Base-by-base conservation (phyloP, 53 echinoderm and acorn worm species). In the Stichopus horrens region DNA sequence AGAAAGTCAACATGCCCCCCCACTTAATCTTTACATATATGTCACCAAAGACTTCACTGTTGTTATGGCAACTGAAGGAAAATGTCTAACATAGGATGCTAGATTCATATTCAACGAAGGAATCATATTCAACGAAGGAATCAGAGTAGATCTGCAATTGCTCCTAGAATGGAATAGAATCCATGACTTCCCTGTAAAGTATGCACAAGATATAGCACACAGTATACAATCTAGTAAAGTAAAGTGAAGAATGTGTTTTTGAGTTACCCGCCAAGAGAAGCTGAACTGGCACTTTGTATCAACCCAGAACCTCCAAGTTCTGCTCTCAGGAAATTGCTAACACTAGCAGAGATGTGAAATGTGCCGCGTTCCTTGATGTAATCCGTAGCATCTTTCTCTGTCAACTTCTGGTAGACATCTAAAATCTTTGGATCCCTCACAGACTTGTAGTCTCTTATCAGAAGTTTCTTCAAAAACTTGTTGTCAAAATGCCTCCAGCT, bases 321-420 rank as follows among this genome's bases (percentile, higher is more conserved):
- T 20, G 65, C 66, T 23, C 65, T 54, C 74, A 93, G 86, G 66
- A 89, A 80, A 54, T 74, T 85, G 57, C 90, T 76, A 7, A 86
- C 77, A 51, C 81, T 63, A 5, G 90, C 58, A 19, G 92, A 92
- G 13, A 93, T 11, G 53, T 86, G 79, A 13, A 92, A 94, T 13
- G 89, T 87, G 5, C 96, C 95, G 57, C 94, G 91, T 11, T 74
- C 78, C 79, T 93, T 87, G 73, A 97, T 90, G 88, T 91, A 91
- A 53, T 96, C 98, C 57, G 83, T 77, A 7, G 95, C 95, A 20
- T 98, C 98, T 55, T 95, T 94, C 87, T 91, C 89, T 13, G 91
- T 93, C 71, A 98, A 90, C 19, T 94, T 93, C n/a, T 91, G 80
- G 85, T 89, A 94, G 76, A 98, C 95, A 22, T 91, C 89, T 9